Evolutionary conservation across 2,797 vertebrate genomes (phyloP).

Genomic region (Hypotaenidia philippensis): DNA sequence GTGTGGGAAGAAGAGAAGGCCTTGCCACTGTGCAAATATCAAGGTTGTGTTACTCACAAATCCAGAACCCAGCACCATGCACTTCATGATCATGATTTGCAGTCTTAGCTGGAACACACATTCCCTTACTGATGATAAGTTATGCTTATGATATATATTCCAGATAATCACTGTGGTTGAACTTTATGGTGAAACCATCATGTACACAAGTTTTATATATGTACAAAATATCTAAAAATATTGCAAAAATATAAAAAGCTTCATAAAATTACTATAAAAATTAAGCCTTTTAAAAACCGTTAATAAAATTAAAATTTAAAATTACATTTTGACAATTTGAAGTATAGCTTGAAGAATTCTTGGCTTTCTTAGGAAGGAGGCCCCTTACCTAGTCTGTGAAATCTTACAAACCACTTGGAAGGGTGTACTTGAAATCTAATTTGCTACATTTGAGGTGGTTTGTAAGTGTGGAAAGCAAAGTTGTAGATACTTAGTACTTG

Average conservation of each 20-base stretch:
- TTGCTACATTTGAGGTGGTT: neutral
- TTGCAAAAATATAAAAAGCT: neutral
- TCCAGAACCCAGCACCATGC: neutral
- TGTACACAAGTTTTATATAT: neutral
- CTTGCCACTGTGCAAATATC: rapidly evolving
- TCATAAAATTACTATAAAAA: neutral
- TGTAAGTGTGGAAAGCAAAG: neutral
- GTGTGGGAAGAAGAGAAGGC: neutral
- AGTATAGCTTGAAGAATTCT: neutral
- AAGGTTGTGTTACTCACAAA: neutral
- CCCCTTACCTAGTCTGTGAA: neutral
- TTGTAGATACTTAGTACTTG: rapidly evolving
- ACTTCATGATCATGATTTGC: neutral
- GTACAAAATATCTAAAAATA: neutral
- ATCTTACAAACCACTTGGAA: neutral
- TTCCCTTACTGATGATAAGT: neutral
- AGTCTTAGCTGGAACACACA: neutral
- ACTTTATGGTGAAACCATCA: neutral
- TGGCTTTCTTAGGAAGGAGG: neutral
- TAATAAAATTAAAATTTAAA: neutral
- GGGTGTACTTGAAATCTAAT: neutral
- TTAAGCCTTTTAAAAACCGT: neutral
- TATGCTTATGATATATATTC: neutral
- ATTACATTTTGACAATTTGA: neutral
- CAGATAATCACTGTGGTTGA: neutral